Conservation (phyloP, 64 coral and sea anemone species). For the Stylophora pistillata region DNA sequence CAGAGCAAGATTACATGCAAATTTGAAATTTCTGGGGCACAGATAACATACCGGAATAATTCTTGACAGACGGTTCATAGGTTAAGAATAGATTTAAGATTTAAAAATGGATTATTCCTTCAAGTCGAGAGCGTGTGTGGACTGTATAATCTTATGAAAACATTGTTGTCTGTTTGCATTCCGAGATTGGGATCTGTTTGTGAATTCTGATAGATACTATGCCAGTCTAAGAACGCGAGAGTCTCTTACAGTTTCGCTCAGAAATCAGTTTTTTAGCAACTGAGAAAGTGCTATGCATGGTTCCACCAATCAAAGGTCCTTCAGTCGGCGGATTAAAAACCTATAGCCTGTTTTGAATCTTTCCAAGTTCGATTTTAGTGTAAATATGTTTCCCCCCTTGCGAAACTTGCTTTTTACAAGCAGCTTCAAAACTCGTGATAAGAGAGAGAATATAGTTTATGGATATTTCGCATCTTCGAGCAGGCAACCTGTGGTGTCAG, state of each 20-base stretch:
- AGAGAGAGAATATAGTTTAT: too few species aligned
- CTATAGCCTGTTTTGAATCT: too few species aligned
- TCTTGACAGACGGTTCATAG: background rate
- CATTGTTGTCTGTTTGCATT: conserved; percentile 37
- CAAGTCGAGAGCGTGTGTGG: background rate
- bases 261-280: background rate
- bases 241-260: background rate
- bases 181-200: background rate
- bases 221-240: background rate
- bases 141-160: conserved; percentile 27
- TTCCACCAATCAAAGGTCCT: too few species aligned
- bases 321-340: too few species aligned
- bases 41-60: background rate
- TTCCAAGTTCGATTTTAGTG: too few species aligned
- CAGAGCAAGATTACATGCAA: background rate
- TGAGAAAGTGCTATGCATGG: background rate
- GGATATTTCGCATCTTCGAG: too few species aligned
- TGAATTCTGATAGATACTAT: conserved; percentile 5
- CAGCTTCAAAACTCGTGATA: too few species aligned
- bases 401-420: too few species aligned
- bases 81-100: background rate
- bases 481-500: too few species aligned
- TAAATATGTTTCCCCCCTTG: too few species aligned
- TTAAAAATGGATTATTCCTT: background rate
- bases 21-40: background rate